Evolutionary conservation across 2,888 invertebrate species (phyloP), one percentile per base, ranked within the genome.

Genomic region (Epirrhoe tristata): DNA sequence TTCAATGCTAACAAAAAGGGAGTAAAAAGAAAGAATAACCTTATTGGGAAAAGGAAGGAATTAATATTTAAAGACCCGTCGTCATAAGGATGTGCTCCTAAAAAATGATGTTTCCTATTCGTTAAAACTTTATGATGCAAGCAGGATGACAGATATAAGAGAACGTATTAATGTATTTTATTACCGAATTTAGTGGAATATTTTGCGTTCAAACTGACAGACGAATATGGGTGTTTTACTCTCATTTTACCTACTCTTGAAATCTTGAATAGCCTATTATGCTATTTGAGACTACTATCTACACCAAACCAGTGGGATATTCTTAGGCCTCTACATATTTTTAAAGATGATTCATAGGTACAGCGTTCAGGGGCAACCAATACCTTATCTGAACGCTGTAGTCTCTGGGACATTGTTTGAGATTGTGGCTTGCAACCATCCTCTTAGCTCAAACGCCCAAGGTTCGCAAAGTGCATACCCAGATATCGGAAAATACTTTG

Each of bases 11-110:
- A 48, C 48, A 48, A 48, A 14, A 14, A 12, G 48, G 6, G 48
- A 14, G 14, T 14, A 48, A 6, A 6, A 48, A 6, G 16, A 64
- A 64, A 64, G 14, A 46, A 62, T 52, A 46, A 68, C 58, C 48
- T 16, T 14, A 61, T 52, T 63, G 7, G 53, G 58, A 62, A 68
- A 68, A 70, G 70, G 74, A 72, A 71, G 72, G 63, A 62, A 71
- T 72, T 67, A 70, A 72, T 63, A 57, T 67, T 70, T 64, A 67
- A 65, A 63, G 67, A 58, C 63, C 50, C 54, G 52, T 50, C 69
- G 67, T 59, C 69, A 56, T 51, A 57, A 62, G 70, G 70, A 69
- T 64, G 71, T 8, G 14, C 54, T 54, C 60, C 62, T 70, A 69
- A 69, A 70, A 67, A 53, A 10, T 54, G 8, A 59, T 62, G 58